A percentile compares a stretch with the other conserved stretches of the same genome.
Conservation (phyloP, 2,113 vertebrate genomes). For the Zosterops lateralis region DNA sequence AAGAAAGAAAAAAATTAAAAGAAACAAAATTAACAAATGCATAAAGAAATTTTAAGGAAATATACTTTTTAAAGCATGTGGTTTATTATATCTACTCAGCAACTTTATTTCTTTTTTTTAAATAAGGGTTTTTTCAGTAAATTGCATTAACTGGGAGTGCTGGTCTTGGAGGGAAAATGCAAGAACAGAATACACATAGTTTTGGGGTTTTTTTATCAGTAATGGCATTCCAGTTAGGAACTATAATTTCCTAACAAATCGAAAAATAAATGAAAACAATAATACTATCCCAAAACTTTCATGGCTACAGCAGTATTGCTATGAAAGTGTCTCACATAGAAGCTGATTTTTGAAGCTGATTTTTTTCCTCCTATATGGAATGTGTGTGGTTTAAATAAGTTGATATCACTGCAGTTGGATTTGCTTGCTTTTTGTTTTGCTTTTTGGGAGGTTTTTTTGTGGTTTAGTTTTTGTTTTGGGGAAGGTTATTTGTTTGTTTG, state of each 20-base stretch:
- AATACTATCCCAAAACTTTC: not conserved
- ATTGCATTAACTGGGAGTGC: not conserved
- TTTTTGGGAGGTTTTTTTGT: not conserved
- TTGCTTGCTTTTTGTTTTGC: not conserved
- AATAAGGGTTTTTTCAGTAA: not conserved
- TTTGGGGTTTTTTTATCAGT: not conserved
- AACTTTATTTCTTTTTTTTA: not conserved
- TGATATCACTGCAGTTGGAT: not conserved
- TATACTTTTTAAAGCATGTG: not conserved
- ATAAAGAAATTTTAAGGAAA: not conserved
- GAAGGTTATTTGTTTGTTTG: not conserved
- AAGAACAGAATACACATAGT: not conserved
- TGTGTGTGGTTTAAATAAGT: not conserved
- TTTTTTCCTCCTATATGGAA: not conserved
- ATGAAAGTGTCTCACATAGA: not conserved
- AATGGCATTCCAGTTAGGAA: not conserved
- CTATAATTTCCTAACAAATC: not conserved
- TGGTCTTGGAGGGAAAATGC: not conserved
- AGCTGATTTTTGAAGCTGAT: not conserved
- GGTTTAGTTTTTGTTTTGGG: not conserved
- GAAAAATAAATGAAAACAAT: not conserved
- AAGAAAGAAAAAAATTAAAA: not conserved
- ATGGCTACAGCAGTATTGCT: not conserved
- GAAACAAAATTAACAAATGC: not conserved
- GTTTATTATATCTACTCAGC: not conserved